A percentile compares a stretch with the other conserved stretches of the same genome.
Evolutionary conservation across 2,797 vertebrate species (phyloP).

Genomic region (Todus mexicanus): DNA sequence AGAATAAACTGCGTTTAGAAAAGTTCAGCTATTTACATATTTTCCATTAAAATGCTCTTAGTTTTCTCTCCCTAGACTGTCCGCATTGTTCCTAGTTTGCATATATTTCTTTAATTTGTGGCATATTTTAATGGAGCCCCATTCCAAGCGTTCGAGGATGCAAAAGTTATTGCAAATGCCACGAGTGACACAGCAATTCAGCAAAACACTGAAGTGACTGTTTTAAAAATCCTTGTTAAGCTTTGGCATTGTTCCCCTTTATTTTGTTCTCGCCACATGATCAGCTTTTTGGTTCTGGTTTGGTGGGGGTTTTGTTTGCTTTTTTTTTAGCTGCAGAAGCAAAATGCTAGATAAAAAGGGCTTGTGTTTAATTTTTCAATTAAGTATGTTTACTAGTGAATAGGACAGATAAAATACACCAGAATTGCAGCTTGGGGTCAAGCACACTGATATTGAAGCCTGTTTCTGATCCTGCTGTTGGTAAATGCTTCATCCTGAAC

Average conservation of each 20-base stretch:
- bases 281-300: slow-evolving; percentile 43
- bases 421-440: background rate
- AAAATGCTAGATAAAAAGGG: background rate
- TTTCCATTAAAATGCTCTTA: slow-evolving; percentile 19
- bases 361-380: background rate
- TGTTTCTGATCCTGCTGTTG: background rate
- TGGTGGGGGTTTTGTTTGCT: slow-evolving; percentile 3
- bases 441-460: background rate
- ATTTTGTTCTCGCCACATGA: slow-evolving; percentile 33
- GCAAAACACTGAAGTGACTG: slow-evolving; percentile 61
- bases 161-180: slow-evolving; percentile 29
- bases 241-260: slow-evolving; percentile 56
- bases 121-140: background rate
- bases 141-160: background rate
- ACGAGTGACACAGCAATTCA: slow-evolving; percentile 45
- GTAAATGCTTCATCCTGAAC: background rate
- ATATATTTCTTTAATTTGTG: slow-evolving; percentile 30
- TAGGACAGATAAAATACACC: background rate
- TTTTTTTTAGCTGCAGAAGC: slow-evolving; percentile 34
- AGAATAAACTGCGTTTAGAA: background rate
- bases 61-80: background rate
- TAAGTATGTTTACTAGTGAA: background rate
- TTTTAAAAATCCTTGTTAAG: slow-evolving; percentile 66
- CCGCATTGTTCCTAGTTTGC: background rate
- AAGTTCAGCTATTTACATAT: slow-evolving; percentile 38